phyloP scores from a whole-genome alignment of 1,140 invertebrate species.

The Trinorchestia longiramus region DNA sequence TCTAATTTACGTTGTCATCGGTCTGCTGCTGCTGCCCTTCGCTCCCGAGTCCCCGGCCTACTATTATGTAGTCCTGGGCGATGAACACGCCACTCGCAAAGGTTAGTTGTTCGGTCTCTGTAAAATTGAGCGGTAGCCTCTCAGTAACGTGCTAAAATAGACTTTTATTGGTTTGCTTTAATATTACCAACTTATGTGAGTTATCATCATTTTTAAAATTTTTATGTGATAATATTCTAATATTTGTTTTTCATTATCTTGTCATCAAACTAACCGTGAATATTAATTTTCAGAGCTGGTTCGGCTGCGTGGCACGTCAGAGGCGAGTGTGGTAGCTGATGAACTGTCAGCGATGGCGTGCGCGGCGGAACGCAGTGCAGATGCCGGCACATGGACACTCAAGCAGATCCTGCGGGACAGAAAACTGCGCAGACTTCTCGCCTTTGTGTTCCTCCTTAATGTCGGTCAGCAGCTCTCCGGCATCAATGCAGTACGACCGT shows the following conservation, averaged over 20 bases:
- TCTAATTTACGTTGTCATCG: background rate
- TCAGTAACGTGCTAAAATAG: too few relatives aligned
- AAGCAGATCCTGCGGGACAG: background rate
- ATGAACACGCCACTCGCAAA: background rate
- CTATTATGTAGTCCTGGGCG: background rate
- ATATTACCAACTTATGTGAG: background rate
- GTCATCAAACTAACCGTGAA: background rate
- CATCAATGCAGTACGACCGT: background rate
- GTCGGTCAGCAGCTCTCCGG: slow-evolving; percentile 18
- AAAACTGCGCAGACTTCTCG: background rate
- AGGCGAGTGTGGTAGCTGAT: background rate
- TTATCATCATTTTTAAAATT: background rate
- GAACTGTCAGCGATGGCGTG: background rate
- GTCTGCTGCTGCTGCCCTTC: slow-evolving; percentile 27
- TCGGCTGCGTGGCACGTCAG: slow-evolving; percentile 2
- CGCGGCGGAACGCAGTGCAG: background rate
- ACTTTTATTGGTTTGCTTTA: background rate
- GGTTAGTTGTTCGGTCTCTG: background rate
- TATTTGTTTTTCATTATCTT: background rate
- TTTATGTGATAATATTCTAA: background rate
- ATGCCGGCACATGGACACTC: background rate
- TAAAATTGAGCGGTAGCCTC: too few relatives aligned
- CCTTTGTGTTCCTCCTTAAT: slow-evolving; percentile 22
- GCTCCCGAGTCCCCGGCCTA: slow-evolving; percentile 32
- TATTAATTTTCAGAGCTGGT: background rate